Base-by-base conservation (phyloP, 2,797 vertebrate species). In the Chanos chanos region DNA sequence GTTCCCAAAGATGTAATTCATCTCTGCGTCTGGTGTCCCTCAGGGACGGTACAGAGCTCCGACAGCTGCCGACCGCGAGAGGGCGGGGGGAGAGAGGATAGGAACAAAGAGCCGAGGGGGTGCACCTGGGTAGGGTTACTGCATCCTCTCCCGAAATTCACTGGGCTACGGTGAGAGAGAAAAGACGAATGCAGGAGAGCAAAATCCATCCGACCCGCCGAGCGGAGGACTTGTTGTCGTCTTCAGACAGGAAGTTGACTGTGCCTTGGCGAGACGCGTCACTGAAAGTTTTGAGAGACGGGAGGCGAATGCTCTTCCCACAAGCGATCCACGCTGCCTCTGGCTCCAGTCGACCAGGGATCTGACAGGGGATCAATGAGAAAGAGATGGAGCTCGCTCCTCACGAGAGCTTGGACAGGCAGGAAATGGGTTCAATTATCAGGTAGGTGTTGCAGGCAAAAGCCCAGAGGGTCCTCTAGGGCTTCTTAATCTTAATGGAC, bases 1-100 rank as follows among this genome's bases (percentile, higher is more conserved):
- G 91, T 97, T 97, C 76, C 95, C 95, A 49, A 98, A 98, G 87
- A 98, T 98, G 85, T 96, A 98, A 92, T 99, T 98, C 96, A 99
- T 99, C 64, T 86, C 91, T 86, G 85, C 49, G 78, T 80, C 86
- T 85, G 87, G 89, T 87, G 87, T 41, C 56, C 61, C 65, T 60
- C 54, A 33, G 67, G 58, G 58, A 68, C 44, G 41, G 27, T 64
- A 54, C 45, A 54, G 28, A 55, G 55, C 54, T 45, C 37, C 54
- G 44, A 65, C 64, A 67, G 69, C 64, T 68, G 69, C 65, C 48
- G 63, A 47, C 64, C 43, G 51, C 8, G 45, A 45, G 13, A 50
- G 6, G 27, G 25, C 27, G 13, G 47, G 45, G 33, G 19, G 24
- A n/a, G 27, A 10, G 4, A 58, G 54, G 53, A 89, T 81, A 86